phyloP scores from a whole-genome alignment of 2,113 vertebrate species.

The Forbesichthys agassizii region DNA sequence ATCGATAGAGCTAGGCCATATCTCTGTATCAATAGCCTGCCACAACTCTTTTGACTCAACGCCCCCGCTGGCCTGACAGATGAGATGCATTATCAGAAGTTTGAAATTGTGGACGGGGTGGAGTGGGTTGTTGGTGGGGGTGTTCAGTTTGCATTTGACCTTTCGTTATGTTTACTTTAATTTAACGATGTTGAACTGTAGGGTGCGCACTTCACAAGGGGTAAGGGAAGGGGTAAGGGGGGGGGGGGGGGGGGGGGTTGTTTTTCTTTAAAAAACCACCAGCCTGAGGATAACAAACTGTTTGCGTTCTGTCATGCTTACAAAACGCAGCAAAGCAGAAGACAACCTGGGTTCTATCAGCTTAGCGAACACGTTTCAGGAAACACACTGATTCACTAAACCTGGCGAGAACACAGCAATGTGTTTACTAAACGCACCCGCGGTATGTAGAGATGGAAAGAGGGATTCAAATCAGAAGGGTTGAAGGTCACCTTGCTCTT shows the following conservation, averaged over 20 bases:
- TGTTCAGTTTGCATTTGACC: no score
- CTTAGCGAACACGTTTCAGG: no score
- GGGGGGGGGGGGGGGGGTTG: neutral
- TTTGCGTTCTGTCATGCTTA: no score
- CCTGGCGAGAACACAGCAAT: no score
- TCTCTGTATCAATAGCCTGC: conserved; percentile 69
- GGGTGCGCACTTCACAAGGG: neutral
- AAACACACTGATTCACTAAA: no score
- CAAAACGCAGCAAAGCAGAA: no score
- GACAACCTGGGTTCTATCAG: no score
- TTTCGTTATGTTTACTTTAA: no score
- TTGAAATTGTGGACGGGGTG: neutral
- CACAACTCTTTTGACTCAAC: conserved; percentile 60
- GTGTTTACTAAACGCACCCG: no score
- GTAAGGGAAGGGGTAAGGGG: neutral
- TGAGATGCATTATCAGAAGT: conserved; percentile 43
- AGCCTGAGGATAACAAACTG: neutral
- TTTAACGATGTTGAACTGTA: neutral
- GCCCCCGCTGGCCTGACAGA: conserved; percentile 45
- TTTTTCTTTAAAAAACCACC: neutral
- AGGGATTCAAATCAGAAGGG: no score
- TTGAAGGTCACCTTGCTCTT: no score
- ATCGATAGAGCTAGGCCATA: conserved; percentile 65
- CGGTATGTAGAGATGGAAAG: no score
- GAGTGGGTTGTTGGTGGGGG: neutral